Percentiles rank a stretch among this genome's conserved stretches.
Evolutionary conservation across 2,888 invertebrate genomes (phyloP).

Genomic region (Rhamnusium bicolor): DNA sequence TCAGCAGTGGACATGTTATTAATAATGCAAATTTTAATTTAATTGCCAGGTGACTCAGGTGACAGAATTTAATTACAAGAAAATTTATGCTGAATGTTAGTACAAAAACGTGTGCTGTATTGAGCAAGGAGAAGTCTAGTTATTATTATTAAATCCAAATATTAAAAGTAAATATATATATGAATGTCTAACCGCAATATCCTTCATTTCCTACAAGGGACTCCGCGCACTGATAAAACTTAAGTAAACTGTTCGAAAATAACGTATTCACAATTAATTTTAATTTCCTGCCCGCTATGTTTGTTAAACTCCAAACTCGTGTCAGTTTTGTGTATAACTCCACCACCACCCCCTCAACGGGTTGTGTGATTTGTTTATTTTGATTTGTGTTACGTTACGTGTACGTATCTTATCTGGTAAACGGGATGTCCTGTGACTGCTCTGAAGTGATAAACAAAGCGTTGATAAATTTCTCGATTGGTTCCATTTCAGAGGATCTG

Average conservation of each 20-base stretch:
- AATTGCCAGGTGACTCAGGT: constrained; percentile 1
- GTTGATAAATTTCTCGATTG: constrained; percentile 37
- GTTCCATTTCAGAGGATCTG: constrained; percentile 21
- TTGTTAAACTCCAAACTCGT: constrained; percentile 15
- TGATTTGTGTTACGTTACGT: constrained; percentile 29
- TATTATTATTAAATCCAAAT: constrained; percentile 35
- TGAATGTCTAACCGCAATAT: constrained; percentile 46
- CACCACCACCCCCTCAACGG: constrained; percentile 23
- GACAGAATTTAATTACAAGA: constrained; percentile 1
- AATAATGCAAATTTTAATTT: constrained; percentile 18
- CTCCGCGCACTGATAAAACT: constrained; percentile 24
- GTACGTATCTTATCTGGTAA: constrained; percentile 33
- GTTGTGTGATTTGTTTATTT: constrained; percentile 39
- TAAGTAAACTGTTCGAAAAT: constrained; percentile 21
- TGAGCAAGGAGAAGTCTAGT: constrained; percentile 10
- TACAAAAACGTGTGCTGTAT: neutral
- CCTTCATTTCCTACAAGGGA: constrained; percentile 38
- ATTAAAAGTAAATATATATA: constrained; percentile 18
- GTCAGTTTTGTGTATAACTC: constrained; percentile 22
- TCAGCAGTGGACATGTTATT: neutral
- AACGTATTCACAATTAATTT: constrained; percentile 43
- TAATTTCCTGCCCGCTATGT: constrained; percentile 31
- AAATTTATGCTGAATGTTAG: neutral
- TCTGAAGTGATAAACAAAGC: constrained; percentile 52
- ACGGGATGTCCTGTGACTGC: constrained; percentile 63